Percentiles rank a stretch among this genome's conserved stretches.
These are phyloP conservation scores for Bolinopsis microptera DNA, from an alignment of 37 sponge, comb jelly and placozoan species.

Conservation along the genomic window DNA sequence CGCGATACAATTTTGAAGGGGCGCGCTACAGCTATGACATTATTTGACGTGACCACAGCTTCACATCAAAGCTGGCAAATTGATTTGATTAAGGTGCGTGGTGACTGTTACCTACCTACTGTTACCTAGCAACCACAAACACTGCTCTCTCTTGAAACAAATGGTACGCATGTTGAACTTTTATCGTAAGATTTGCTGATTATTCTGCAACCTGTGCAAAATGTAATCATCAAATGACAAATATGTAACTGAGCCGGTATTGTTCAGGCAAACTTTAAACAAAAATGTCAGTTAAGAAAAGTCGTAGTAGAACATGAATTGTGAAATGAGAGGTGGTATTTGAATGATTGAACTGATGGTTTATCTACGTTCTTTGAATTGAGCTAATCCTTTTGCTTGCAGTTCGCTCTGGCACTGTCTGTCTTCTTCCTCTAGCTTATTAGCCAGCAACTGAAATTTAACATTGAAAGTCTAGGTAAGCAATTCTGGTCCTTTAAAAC, in stretches of 20 bases:
- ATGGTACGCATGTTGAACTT: neutral
- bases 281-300: no score
- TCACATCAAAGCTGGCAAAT: neutral
- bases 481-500: no score
- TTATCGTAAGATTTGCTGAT: neutral
- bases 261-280: no score
- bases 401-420: neutral
- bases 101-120: neutral
- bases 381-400: conserved; percentile 41
- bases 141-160: neutral
- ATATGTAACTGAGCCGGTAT: no score
- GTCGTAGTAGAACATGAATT: no score
- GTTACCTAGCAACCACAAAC: neutral
- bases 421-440: neutral
- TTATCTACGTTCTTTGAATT: conserved; percentile 1
- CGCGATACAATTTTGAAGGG: neutral
- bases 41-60: neutral
- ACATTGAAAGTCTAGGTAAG: no score
- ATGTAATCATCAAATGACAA: no score
- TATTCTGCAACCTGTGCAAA: no score
- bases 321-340: no score
- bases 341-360: no score
- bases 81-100: neutral
- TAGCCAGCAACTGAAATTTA: neutral
- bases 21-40: neutral